Percentiles rank a stretch among this genome's conserved stretches.
Conservation (phyloP, 2,888 invertebrate genomes). For the Diadromus collaris region DNA sequence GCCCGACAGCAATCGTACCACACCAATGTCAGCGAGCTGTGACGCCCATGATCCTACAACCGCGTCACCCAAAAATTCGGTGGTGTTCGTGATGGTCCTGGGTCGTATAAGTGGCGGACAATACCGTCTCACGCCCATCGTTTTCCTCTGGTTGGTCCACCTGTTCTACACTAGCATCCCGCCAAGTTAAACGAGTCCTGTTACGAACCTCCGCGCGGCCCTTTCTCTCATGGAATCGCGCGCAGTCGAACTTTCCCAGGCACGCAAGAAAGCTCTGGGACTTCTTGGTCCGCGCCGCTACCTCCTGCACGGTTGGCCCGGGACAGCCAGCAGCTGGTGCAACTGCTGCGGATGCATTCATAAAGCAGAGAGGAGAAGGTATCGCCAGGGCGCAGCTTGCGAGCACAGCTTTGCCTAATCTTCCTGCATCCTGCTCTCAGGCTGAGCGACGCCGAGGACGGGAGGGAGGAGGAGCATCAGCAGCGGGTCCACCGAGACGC, state of each 20-base stretch:
- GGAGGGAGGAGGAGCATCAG: too few species aligned
- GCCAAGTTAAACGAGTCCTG: neutral
- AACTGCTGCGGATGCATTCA: conserved; percentile 54
- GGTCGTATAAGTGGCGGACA: conserved; percentile 6
- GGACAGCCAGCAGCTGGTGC: conserved; percentile 52
- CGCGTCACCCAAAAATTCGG: too few species aligned
- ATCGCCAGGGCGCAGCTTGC: conserved; percentile 66
- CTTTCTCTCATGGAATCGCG: neutral
- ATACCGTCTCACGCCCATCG: conserved; percentile 43
- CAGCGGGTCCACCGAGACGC: neutral
- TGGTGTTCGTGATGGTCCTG: conserved; percentile 13
- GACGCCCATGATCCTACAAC: too few species aligned
- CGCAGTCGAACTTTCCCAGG: neutral
- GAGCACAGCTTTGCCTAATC: conserved; percentile 72
- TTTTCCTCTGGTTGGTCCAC: conserved; percentile 51
- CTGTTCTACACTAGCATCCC: neutral
- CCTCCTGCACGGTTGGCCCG: conserved; percentile 42
- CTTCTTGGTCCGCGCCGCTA: neutral
- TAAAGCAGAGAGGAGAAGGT: conserved; percentile 46
- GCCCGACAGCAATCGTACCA: conserved; percentile 11
- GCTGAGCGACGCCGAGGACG: neutral
- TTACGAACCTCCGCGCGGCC: too few species aligned
- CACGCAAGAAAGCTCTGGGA: neutral
- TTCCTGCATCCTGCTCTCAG: conserved; percentile 49
- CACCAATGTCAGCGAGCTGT: conserved; percentile 23